These are phyloP conservation scores for Rhinichthys osculus DNA, from an alignment of 2,797 vertebrate genomes.

Conservation along the genomic window DNA sequence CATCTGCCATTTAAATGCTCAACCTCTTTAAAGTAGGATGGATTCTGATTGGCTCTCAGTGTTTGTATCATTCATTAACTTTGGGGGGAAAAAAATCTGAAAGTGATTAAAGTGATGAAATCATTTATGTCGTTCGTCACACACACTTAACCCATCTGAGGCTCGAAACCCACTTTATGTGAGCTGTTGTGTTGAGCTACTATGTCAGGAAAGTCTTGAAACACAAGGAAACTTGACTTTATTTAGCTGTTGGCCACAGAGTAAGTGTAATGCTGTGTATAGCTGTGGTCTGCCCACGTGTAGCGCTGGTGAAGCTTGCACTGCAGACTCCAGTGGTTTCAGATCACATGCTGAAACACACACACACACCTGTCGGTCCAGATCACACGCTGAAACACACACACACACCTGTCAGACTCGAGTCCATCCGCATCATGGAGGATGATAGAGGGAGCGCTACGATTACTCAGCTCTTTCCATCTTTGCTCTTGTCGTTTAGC, in stretches of 20 bases:
- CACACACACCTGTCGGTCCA: background rate
- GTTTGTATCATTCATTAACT: too few species aligned
- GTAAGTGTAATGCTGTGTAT: constrained; percentile 8
- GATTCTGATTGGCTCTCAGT: too few species aligned
- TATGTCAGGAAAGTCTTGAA: constrained; percentile 34
- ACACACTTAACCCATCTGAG: background rate
- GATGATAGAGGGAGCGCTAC: constrained; percentile 22
- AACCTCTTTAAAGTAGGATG: too few species aligned
- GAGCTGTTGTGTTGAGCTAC: constrained; percentile 19
- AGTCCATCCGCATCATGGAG: constrained; percentile 39
- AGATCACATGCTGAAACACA: constrained; percentile 2
- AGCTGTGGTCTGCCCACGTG: constrained; percentile 35
- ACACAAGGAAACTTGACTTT: constrained; percentile 41
- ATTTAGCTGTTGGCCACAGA: constrained; percentile 31
- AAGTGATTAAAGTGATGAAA: too few species aligned
- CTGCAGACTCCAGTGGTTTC: constrained; percentile 45
- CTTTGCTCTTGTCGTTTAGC: constrained; percentile 33
- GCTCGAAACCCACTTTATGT: background rate
- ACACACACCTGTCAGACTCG: constrained; percentile 29
- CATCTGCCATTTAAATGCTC: too few species aligned
- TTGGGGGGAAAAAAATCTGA: too few species aligned
- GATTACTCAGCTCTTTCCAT: constrained; percentile 50
- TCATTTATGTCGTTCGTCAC: background rate
- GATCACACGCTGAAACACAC: constrained; percentile 30
- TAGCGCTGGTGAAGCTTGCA: constrained; percentile 22